Evolutionary conservation across 1,140 invertebrate species (phyloP).

Genomic region (Maniola jurtina): DNA sequence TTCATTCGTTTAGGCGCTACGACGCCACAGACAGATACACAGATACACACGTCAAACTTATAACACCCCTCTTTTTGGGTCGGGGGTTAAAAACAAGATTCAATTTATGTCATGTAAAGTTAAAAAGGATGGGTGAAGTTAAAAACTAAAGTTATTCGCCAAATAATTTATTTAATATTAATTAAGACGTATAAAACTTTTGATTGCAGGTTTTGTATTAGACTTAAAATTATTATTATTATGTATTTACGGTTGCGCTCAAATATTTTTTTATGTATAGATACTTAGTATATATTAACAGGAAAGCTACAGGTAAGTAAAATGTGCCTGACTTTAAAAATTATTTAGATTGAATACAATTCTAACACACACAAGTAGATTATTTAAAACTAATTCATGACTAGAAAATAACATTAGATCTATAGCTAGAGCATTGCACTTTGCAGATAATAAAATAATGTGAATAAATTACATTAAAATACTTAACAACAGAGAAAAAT

Average conservation of each 20-base stretch:
- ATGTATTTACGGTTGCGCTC: background rate
- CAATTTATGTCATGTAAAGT: no score
- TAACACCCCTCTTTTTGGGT: no score
- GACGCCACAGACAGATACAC: no score
- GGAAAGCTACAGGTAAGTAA: background rate
- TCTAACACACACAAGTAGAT: constrained; percentile 4
- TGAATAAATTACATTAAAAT: no score
- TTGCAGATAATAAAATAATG: constrained; percentile 16
- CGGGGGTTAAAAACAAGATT: no score
- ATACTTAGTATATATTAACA: no score
- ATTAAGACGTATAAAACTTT: background rate
- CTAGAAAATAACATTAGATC: constrained; percentile 10
- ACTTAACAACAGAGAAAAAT: no score
- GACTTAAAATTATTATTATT: background rate
- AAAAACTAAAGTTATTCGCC: background rate
- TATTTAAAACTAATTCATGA: background rate
- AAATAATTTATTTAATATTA: background rate
- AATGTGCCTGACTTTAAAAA: background rate
- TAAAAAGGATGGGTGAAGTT: no score
- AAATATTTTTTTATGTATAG: background rate
- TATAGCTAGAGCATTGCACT: constrained; percentile 25
- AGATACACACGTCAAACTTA: no score
- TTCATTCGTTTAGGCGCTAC: no score
- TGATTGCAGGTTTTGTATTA: background rate
- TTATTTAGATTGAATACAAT: background rate